Percentiles rank a stretch among this genome's conserved stretches.
Evolutionary conservation across 2,888 invertebrate species (phyloP).

Genomic region (Leuctra nigra): DNA sequence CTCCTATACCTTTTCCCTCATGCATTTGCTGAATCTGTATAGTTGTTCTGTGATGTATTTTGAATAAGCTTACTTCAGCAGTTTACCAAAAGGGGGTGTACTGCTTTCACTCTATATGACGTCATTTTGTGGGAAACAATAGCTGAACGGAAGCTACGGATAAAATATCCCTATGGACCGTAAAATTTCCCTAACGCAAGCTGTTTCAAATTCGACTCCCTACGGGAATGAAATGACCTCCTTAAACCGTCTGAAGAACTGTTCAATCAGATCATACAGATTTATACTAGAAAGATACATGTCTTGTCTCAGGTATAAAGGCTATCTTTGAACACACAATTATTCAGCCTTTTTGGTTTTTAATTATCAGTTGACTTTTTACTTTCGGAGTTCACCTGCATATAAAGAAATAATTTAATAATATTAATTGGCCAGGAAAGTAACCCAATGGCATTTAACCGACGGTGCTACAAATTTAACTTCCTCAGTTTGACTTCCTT

Average conservation of each 20-base stretch:
- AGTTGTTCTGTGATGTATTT: constrained; percentile 3
- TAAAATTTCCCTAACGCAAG: constrained; percentile 17
- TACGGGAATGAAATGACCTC: background rate
- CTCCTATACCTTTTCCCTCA: constrained; percentile 10
- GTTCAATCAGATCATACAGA: constrained; percentile 4
- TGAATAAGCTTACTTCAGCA: constrained; percentile 17
- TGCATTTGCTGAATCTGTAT: constrained; percentile 16
- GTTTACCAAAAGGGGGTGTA: constrained; percentile 10
- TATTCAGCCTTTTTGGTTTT: no score
- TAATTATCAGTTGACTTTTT: no score
- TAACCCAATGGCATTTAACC: no score
- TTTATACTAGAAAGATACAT: no score
- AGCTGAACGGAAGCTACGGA: constrained; percentile 7
- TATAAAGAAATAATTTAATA: no score
- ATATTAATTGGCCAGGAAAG: no score
- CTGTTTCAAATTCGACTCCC: constrained; percentile 15
- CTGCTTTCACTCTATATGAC: constrained; percentile 17
- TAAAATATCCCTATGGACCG: constrained; percentile 18
- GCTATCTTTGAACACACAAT: no score
- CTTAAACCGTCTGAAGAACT: background rate
- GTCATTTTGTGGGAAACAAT: constrained; percentile 16
- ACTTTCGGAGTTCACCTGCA: no score
- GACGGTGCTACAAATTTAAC: no score
- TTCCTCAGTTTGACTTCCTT: no score
- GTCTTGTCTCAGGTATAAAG: no score